A percentile compares a stretch with the other conserved stretches of the same genome.
Evolutionary conservation across 2,113 vertebrate genomes (phyloP).

Genomic region (Scolopax mira): DNA sequence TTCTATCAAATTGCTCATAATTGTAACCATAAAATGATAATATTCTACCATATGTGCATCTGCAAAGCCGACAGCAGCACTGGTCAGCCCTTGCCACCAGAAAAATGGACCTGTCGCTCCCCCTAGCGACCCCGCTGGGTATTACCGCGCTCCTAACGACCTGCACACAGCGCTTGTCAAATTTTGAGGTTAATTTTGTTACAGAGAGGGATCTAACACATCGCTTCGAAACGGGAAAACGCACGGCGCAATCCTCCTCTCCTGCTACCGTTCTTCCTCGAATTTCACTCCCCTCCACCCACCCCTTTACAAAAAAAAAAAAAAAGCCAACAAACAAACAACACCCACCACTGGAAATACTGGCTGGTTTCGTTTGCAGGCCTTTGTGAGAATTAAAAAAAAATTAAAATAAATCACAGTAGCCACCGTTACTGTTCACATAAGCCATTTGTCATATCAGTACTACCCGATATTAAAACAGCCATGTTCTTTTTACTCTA

Average conservation of each 20-base stretch:
- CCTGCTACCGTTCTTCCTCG: background rate
- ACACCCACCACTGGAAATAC: background rate
- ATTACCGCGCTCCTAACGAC: background rate
- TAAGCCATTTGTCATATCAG: background rate
- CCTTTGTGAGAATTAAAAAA: background rate
- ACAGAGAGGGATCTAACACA: background rate
- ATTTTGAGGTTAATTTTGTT: background rate
- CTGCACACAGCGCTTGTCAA: background rate
- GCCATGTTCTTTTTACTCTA: conserved; percentile 7
- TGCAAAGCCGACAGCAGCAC: conserved; percentile 61
- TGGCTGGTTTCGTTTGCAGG: background rate
- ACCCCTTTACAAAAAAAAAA: background rate
- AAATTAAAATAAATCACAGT: background rate
- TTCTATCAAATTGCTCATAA: conserved; percentile 82
- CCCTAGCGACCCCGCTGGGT: conserved; percentile 42
- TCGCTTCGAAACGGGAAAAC: background rate
- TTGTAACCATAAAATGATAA: conserved; percentile 82
- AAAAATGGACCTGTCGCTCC: conserved; percentile 66
- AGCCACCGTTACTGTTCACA: background rate
- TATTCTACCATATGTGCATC: conserved; percentile 77
- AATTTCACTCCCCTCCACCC: background rate
- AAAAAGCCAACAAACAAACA: no score
- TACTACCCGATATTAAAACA: background rate
- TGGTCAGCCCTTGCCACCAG: conserved; percentile 49
- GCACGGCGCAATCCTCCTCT: rapidly evolving